phyloP scores from a whole-genome alignment of 2,113 vertebrate genomes.

The Salvelinus sp. region DNA sequence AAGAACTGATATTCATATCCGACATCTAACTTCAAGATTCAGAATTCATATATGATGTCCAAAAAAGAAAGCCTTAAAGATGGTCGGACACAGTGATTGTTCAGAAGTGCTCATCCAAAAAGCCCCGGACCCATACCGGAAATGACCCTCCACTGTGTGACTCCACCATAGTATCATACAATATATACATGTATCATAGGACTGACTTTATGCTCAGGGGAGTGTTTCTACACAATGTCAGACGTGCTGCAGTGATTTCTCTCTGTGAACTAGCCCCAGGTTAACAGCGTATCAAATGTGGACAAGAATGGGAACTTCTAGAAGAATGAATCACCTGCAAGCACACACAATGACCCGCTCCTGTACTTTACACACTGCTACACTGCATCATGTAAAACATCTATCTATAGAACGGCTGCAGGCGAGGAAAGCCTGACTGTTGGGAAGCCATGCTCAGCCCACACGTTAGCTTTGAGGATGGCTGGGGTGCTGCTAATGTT shows the following conservation, averaged over 20 bases:
- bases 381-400: constrained; percentile 25
- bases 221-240: too few species aligned
- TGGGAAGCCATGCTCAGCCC: neutral
- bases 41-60: too few species aligned
- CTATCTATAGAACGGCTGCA: neutral
- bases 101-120: too few species aligned
- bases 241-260: neutral
- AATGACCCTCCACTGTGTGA: too few species aligned
- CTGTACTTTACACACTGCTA: constrained; percentile 46
- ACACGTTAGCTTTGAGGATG: neutral
- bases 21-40: too few species aligned
- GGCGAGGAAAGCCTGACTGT: constrained; percentile 16
- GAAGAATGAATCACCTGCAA: neutral
- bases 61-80: too few species aligned
- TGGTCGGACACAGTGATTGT: too few species aligned
- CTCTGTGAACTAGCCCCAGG: constrained; percentile 51
- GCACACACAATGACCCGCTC: constrained; percentile 37
- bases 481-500: neutral
- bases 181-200: too few species aligned
- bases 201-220: too few species aligned
- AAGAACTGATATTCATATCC: too few species aligned
- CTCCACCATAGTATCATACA: too few species aligned
- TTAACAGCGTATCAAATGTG: constrained; percentile 65
- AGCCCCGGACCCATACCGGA: too few species aligned
- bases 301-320: constrained; percentile 52